These are phyloP conservation scores for Opisthocomus hoazin DNA, from an alignment of 2,113 vertebrate genomes.

Conservation along the genomic window DNA sequence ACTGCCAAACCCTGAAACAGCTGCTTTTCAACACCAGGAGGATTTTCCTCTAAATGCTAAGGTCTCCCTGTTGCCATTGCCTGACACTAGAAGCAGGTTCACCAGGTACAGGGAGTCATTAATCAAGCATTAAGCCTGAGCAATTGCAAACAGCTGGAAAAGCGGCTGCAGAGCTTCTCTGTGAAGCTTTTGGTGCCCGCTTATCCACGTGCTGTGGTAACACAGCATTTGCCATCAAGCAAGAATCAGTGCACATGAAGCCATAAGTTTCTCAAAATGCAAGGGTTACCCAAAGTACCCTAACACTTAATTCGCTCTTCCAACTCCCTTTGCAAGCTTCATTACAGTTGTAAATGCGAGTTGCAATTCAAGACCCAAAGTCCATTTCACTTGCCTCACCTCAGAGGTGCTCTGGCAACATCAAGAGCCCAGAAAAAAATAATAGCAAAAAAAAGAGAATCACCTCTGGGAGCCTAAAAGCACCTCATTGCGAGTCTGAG, in stretches of 20 bases:
- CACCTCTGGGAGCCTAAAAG: neutral
- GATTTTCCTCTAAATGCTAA: neutral
- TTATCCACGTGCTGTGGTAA: neutral
- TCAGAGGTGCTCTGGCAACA: neutral
- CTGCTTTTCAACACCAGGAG: neutral
- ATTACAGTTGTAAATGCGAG: neutral
- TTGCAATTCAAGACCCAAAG: neutral
- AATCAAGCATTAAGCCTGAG: neutral
- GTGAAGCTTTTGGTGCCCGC: neutral
- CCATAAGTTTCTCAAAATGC: neutral
- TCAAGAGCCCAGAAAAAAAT: neutral
- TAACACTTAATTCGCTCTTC: neutral
- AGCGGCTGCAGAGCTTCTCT: neutral
- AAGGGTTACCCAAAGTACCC: neutral
- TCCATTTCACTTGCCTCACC: neutral
- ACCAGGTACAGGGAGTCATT: neutral
- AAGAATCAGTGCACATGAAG: neutral
- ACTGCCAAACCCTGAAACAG: neutral
- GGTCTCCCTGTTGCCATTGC: neutral
- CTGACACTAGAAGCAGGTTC: neutral
- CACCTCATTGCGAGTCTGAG: neutral
- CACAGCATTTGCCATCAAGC: neutral
- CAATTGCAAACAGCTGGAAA: neutral
- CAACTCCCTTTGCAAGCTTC: neutral
- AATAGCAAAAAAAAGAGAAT: neutral